Base-by-base conservation (phyloP, 2,888 invertebrate genomes). In the Acleris holmiana region DNA sequence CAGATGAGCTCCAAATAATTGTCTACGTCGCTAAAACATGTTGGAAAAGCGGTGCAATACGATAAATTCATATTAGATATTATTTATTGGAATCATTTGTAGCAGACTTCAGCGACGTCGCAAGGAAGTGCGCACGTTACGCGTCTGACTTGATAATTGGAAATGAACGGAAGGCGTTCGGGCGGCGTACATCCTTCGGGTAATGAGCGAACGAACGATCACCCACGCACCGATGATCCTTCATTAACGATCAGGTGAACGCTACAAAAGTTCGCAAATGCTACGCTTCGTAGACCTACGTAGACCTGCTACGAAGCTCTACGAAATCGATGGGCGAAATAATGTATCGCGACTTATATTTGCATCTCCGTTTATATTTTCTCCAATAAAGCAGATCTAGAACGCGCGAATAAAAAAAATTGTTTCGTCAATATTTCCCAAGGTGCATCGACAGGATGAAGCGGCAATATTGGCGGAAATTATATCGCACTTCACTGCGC, bases 201-300 rank as follows among this genome's bases (percentile, higher is more conserved):
- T 69, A 67, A 71, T 71, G 68, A 69, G 72, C 67, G 69, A 68
- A n/a, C n/a, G n/a, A n/a, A n/a, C n/a, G 70, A 67, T 66, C 69
- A 63, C 13, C 73, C 69, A 72, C 67, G 68, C 59, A 55, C 69
- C 73, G 61, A 69, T 66, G 68, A 66, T n/a, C 44, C 53, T 49
- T 55, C 49, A 23, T 46, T 60, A 21, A 55, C 40, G 40, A 25
- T 48, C 59, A 65, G 55, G 60, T 65, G 65, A 65, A 35, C 44
- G 13, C 41, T 41, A 65, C 44, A 23, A 19, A n/a, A 48, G 13
- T 44, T n/a, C 47, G 51, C 25, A 47, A 29, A 44, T 25, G 56
- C 47, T 57, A 57, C 56, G 56, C 3, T 18, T 29, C 56, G 56
- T 57, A 57, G 56, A 23, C 15, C 19, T 19, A 15, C 47, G 47